Conservation (phyloP, 2,888 invertebrate genomes). For the Eucera pruinosa region DNA sequence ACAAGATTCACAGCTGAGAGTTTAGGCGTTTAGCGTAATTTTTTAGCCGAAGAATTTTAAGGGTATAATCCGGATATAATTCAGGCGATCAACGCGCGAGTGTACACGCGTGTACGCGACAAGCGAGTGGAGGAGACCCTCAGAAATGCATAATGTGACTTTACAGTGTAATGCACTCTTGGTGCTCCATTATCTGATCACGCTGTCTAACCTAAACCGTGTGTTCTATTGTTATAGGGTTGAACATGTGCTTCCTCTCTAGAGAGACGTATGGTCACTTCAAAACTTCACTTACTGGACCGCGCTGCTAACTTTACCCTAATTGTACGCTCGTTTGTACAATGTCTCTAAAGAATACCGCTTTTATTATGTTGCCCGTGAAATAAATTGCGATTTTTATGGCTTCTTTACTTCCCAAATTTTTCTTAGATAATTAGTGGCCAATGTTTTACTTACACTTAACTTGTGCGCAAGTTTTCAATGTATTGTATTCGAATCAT, state of each 20-base stretch:
- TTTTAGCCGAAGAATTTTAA: no score
- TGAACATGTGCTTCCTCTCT: slow-evolving; percentile 38
- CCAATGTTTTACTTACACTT: no score
- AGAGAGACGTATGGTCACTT: slow-evolving; percentile 40
- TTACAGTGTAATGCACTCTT: slow-evolving; percentile 60
- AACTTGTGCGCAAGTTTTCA: no score
- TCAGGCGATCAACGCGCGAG: slow-evolving; percentile 3
- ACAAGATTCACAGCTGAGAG: no score
- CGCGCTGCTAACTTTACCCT: slow-evolving; percentile 1
- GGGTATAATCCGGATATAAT: no score
- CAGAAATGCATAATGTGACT: slow-evolving; percentile 55
- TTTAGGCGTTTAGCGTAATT: no score
- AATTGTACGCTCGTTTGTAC: slow-evolving; percentile 7
- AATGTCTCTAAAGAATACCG: neutral
- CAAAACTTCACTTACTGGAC: slow-evolving; percentile 37
- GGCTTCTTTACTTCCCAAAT: no score
- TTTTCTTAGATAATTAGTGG: no score
- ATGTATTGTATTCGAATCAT: no score
- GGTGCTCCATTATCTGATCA: slow-evolving; percentile 59
- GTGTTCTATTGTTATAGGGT: slow-evolving; percentile 51
- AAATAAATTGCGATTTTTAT: no score
- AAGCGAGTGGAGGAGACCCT: slow-evolving; percentile 11
- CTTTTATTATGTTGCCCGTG: no score
- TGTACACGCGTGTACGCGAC: slow-evolving; percentile 8
- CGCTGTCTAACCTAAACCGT: slow-evolving; percentile 42